Conservation (phyloP, 2,888 invertebrate genomes). For the Nematopogon swammerdamellus region DNA sequence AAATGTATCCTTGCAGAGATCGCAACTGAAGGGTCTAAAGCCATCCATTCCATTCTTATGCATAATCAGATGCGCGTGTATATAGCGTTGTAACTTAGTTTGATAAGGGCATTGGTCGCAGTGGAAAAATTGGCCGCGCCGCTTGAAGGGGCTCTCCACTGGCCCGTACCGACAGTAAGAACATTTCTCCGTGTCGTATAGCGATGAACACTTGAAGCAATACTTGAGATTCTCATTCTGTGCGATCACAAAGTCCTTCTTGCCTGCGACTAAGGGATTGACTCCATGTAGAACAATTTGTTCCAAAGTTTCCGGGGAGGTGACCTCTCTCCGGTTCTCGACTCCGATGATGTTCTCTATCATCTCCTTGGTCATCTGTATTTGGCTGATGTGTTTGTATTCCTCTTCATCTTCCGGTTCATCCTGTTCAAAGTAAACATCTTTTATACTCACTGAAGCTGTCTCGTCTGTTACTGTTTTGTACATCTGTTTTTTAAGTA, state of each 20-base stretch:
- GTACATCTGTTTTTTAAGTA: too few relatives aligned
- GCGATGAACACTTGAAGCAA: conserved; percentile 23
- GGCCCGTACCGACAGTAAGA: conserved; percentile 21
- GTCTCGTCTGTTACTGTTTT: too few relatives aligned
- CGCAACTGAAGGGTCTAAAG: neutral
- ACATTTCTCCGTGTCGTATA: conserved; percentile 22
- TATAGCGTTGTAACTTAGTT: neutral
- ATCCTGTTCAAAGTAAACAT: neutral
- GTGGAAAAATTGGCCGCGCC: too few relatives aligned
- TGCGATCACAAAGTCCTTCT: conserved; percentile 15
- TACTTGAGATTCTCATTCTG: conserved; percentile 19
- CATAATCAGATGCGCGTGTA: neutral
- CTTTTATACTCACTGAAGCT: too few relatives aligned
- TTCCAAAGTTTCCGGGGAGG: neutral
- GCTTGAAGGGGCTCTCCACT: too few relatives aligned
- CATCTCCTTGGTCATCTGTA: neutral
- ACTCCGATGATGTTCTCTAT: neutral
- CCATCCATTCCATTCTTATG: too few relatives aligned
- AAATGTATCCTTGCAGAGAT: neutral
- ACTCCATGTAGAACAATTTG: neutral
- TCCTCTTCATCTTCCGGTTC: neutral
- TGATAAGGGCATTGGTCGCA: neutral
- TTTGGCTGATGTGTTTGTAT: neutral
- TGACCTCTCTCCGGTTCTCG: neutral
- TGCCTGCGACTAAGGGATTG: conserved; percentile 9